These are phyloP conservation scores for Phyllotis vaccarum DNA, from an alignment of 2,797 vertebrate genomes.

Conservation along the genomic window DNA sequence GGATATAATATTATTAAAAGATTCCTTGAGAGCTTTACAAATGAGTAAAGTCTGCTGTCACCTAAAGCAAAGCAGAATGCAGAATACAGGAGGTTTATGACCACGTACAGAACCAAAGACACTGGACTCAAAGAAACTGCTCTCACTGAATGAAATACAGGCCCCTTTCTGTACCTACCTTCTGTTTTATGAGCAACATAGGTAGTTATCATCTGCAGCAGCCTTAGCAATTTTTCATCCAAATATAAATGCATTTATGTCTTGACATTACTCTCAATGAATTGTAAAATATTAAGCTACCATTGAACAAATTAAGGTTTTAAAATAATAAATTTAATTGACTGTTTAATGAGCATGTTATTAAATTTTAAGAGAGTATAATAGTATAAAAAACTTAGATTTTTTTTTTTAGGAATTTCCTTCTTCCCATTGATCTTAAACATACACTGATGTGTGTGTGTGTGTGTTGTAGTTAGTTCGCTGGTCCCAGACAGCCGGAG, in stretches of 20 bases:
- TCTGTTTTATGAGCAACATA: constrained; percentile 14
- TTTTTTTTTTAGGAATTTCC: constrained; percentile 32
- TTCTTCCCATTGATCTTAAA: background rate
- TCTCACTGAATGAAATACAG: background rate
- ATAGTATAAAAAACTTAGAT: background rate
- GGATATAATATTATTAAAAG: background rate
- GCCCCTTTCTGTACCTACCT: background rate
- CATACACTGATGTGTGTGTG: background rate
- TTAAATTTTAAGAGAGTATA: background rate
- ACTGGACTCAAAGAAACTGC: background rate
- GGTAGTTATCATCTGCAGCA: background rate
- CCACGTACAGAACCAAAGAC: background rate
- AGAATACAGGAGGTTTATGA: background rate
- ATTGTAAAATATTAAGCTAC: background rate
- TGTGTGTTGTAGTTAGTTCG: too few species aligned
- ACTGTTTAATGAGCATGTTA: background rate
- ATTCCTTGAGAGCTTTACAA: background rate
- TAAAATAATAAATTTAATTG: constrained; percentile 40
- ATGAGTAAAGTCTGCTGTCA: background rate
- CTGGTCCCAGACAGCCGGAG: too few species aligned
- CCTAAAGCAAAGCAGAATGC: background rate
- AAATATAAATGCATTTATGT: constrained; percentile 25
- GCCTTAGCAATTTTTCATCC: background rate
- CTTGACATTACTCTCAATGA: constrained; percentile 68
- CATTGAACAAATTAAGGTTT: constrained; percentile 61